Conservation (phyloP, 2,888 invertebrate species). For the Stenodera caucasica region DNA sequence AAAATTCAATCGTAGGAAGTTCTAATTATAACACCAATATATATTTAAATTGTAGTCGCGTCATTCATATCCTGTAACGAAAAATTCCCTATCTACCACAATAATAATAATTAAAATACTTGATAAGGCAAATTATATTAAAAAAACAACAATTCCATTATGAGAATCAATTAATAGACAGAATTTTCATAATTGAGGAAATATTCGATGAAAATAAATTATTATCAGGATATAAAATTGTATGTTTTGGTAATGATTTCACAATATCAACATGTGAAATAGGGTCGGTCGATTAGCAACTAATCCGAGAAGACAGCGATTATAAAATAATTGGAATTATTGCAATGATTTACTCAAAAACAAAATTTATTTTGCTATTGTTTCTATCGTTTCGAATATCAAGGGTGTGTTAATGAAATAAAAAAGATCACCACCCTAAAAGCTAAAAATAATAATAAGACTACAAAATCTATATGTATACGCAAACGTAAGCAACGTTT, state of each 20-base stretch:
- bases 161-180: no score
- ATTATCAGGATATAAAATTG: neutral
- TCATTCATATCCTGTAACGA: neutral
- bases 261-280: neutral
- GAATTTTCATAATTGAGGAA: neutral
- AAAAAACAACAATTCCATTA: no score
- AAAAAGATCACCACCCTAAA: constrained; percentile 14
- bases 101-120: no score
- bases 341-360: no score
- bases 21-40: constrained; percentile 4
- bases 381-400: no score
- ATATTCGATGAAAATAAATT: neutral
- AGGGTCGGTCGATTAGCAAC: no score
- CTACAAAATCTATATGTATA: neutral
- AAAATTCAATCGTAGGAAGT: neutral
- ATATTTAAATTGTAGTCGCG: neutral
- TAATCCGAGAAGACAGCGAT: no score
- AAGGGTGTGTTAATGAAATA: no score
- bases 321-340: no score
- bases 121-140: no score
- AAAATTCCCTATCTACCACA: neutral
- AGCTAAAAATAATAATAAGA: constrained; percentile 23
- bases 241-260: neutral
- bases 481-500: constrained; percentile 11
- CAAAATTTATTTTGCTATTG: no score